Conservation (phyloP, 2,888 invertebrate genomes). For the Digitonthophagus gazella region DNA sequence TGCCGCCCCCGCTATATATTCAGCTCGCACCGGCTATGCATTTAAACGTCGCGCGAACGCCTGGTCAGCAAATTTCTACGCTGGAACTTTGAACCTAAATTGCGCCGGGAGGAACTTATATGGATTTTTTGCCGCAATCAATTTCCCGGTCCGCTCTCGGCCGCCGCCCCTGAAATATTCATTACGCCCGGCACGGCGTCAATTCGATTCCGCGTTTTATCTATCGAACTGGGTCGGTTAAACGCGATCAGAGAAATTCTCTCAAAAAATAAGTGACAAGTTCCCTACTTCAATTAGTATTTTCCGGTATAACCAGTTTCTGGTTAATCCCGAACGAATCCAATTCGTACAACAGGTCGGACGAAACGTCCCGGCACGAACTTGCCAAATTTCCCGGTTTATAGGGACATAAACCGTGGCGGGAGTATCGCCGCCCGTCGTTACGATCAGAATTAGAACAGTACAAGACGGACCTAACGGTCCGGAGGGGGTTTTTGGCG, state of each 20-base stretch:
- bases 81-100: constrained; percentile 16
- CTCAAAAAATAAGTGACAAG: too few species aligned
- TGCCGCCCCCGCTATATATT: constrained; percentile 17
- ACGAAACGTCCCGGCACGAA: background rate
- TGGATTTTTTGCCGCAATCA: constrained; percentile 24
- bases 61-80: constrained; percentile 16
- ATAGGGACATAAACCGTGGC: background rate
- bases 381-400: background rate
- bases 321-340: background rate
- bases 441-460: background rate
- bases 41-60: constrained; percentile 16
- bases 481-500: background rate
- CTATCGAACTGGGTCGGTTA: background rate
- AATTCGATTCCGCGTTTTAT: background rate
- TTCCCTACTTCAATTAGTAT: too few species aligned
- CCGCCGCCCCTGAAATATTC: background rate
- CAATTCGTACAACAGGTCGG: background rate
- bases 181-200: background rate
- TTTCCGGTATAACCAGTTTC: too few species aligned
- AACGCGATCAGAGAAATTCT: background rate
- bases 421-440: background rate
- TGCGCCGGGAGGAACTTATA: constrained; percentile 15
- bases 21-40: constrained; percentile 16
- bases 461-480: background rate
- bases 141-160: constrained; percentile 13